Evolutionary conservation across 2,888 invertebrate species (phyloP).

Genomic region (Drosophila robusta): DNA sequence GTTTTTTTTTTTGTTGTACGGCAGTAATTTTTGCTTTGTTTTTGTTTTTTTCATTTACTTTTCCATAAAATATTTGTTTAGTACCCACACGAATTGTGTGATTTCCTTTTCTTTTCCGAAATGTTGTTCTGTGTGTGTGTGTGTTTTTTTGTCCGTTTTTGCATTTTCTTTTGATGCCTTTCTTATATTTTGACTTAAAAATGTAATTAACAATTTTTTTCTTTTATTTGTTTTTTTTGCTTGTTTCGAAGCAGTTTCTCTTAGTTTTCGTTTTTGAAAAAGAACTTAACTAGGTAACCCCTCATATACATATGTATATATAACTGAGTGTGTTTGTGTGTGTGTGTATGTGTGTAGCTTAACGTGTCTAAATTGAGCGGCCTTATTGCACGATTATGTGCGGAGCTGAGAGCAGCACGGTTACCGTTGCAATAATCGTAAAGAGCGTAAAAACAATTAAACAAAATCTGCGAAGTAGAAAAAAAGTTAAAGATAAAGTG

Average conservation of each 20-base stretch:
- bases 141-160: constrained; percentile 4
- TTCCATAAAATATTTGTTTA: constrained; percentile 46
- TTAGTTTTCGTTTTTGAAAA: constrained; percentile 58
- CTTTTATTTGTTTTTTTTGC: constrained; percentile 39
- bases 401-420: constrained; percentile 95
- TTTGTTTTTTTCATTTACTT: constrained; percentile 49
- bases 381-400: constrained; percentile 96
- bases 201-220: constrained; percentile 83
- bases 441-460: constrained; percentile 97
- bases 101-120: constrained; percentile 47
- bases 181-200: constrained; percentile 74
- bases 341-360: constrained; percentile 46
- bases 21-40: constrained; percentile 76
- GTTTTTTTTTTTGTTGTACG: constrained; percentile 65
- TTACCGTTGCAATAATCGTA: constrained; percentile 96
- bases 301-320: constrained; percentile 24
- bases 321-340: constrained; percentile 18
- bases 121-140: constrained; percentile 25
- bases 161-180: constrained; percentile 36
- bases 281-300: constrained; percentile 66
- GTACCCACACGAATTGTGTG: constrained; percentile 40
- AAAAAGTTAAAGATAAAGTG: constrained; percentile 20
- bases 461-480: constrained; percentile 90
- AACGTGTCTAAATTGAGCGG: constrained; percentile 62
- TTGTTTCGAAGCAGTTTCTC: constrained; percentile 68